Base-by-base conservation (phyloP, 2,888 invertebrate genomes). In the Lasioglossum villosulum region DNA sequence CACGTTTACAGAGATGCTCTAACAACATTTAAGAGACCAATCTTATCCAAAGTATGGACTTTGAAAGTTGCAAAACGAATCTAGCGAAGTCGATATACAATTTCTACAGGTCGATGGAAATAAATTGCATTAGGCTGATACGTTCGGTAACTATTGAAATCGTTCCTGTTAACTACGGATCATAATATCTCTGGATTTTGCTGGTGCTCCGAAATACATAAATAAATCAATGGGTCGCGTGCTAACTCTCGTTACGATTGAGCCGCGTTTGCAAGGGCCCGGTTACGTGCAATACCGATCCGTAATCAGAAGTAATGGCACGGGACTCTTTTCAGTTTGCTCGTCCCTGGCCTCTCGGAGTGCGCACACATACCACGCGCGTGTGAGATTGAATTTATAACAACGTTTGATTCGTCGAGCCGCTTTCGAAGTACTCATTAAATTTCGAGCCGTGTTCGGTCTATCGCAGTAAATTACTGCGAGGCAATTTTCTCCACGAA, bases 151-250 rank as follows among this genome's bases (percentile, higher is more conserved):
- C 48, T 37, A 52, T 77, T 77, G 76, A 52, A 77, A 39, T 48
- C 70, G 76, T 73, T 78, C 66, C 34, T 42, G 78, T 52, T 75
- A 39, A n/a, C 37, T 42, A 23, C 72, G 59, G 39, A 74, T 66
- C 78, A 89, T 87, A 87, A 87, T 86, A 86, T 80, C 75, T 37
- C 42, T 39, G 70, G 81, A 85, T 85, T 80, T 73, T 80, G 59
- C 83, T 68, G 78, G 30, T 74, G 59, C 85, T 80, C 75, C 79
- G 86, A 76, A 78, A 83, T 66, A 75, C 82, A 90, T 86, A 86
- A 89, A 90, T 89, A 86, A 89, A 90, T 90, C 91, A 86, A 88
- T 80, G 82, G 74, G 8, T 56, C 79, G 78, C 81, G 82, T 72
- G 75, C 80, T 76, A 77, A 73, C 63, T 42, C 66, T 72, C 70